Evolutionary conservation across 2,113 vertebrate species (phyloP).

Genomic region (Centrocercus urophasianus): DNA sequence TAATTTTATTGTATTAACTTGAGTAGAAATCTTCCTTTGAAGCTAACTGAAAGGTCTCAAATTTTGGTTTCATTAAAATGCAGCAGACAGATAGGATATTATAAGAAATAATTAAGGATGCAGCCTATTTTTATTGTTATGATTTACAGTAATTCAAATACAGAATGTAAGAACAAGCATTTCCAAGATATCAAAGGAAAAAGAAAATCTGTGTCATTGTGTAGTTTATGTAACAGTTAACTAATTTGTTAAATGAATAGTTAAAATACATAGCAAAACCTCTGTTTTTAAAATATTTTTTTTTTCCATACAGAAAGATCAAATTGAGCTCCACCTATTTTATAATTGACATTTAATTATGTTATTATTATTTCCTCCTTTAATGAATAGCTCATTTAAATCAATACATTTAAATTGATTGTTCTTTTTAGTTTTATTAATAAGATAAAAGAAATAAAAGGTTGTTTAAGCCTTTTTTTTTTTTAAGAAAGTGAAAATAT

Average conservation of each 20-base stretch:
- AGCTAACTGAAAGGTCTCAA: not conserved
- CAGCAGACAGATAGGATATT: not conserved
- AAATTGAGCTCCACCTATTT: not conserved
- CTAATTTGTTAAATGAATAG: fast-evolving
- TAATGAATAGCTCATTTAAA: not conserved
- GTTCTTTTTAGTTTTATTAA: not conserved
- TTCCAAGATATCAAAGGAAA: not conserved
- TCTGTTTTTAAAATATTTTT: not conserved
- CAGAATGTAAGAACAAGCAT: not conserved
- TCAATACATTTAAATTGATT: not conserved
- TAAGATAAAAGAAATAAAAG: not conserved
- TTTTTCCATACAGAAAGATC: not conserved
- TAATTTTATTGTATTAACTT: not conserved
- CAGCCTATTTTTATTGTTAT: not conserved
- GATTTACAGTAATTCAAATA: not conserved
- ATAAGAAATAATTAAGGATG: not conserved
- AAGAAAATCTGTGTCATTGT: not conserved
- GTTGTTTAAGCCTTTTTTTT: not conserved
- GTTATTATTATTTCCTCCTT: not conserved
- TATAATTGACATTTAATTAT: fast-evolving
- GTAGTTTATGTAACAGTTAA: fast-evolving
- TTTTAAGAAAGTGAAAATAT: not conserved
- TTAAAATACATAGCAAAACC: not conserved
- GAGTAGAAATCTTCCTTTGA: not conserved
- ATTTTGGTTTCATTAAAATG: not conserved